Percentiles rank a stretch among this genome's conserved stretches.
Conservation (phyloP, 2,797 vertebrate genomes). For the Gymnopithys bicolor region DNA sequence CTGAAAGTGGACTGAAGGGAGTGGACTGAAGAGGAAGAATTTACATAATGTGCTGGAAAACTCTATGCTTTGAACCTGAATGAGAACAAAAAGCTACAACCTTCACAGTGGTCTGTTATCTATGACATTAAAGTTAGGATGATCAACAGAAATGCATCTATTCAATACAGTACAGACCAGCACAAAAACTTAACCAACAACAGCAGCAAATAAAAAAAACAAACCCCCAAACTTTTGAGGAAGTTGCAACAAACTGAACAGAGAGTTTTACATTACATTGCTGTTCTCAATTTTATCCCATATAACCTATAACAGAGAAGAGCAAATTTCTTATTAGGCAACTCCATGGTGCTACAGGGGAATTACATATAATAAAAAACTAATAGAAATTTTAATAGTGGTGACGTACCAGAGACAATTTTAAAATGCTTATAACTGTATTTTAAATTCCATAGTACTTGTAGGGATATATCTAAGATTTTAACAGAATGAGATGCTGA, state of each 20-base stretch:
- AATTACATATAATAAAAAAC: conserved; percentile 44
- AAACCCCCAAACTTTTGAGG: not conserved
- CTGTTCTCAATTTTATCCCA: not conserved
- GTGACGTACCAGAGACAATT: not conserved
- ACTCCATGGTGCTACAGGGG: conserved; percentile 9
- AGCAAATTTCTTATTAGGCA: conserved; percentile 21
- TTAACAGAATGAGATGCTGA: conserved; percentile 13
- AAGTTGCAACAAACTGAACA: not conserved
- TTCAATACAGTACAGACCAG: not conserved
- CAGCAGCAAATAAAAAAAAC: not conserved
- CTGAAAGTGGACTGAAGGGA: not conserved
- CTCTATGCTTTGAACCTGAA: not conserved
- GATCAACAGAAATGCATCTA: not conserved
- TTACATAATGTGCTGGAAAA: not conserved
- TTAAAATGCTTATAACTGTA: conserved; percentile 29
- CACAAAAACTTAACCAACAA: not conserved
- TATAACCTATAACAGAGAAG: not conserved
- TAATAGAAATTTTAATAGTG: conserved; percentile 46
- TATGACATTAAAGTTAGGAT: not conserved
- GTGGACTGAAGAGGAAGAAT: not conserved
- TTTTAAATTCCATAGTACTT: conserved; percentile 44
- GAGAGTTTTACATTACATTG: not conserved
- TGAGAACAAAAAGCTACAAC: not conserved
- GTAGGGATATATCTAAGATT: not conserved
- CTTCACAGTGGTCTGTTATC: not conserved